Percentiles rank a stretch among this genome's conserved stretches.
These are phyloP conservation scores for Trematocara macrostoma DNA, from an alignment of 2,113 vertebrate genomes.

Conservation along the genomic window DNA sequence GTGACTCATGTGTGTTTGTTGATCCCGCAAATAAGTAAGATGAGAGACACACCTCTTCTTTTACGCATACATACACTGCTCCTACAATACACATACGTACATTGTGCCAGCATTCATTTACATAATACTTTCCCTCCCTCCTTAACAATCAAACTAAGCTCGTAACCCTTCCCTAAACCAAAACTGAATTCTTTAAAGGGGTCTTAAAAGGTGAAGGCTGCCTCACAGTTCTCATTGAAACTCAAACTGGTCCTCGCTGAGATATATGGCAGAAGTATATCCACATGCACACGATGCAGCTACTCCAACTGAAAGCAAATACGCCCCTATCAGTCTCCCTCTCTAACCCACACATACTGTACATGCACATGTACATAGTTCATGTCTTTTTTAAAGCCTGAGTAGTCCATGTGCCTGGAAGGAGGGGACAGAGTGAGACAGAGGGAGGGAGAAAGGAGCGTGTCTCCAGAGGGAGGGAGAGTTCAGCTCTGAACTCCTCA, in stretches of 20 bases:
- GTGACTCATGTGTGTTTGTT: not conserved
- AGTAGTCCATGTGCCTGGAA: constrained; percentile 9
- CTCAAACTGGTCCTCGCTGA: not conserved
- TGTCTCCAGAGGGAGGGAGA: constrained; percentile 17
- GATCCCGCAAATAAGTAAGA: not conserved
- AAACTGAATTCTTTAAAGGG: too few relatives aligned
- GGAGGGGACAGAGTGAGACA: constrained; percentile 10
- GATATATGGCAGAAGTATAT: not conserved
- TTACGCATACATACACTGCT: not conserved
- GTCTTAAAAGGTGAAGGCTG: not conserved
- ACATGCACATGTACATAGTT: constrained; percentile 12
- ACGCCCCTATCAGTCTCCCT: not conserved
- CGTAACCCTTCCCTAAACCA: too few relatives aligned
- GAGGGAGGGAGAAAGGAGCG: constrained; percentile 10
- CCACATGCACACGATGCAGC: not conserved
- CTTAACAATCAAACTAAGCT: not conserved
- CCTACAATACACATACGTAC: not conserved
- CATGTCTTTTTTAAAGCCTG: constrained; percentile 43
- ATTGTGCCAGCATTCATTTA: not conserved
- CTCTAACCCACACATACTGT: not conserved
- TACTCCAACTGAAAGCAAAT: not conserved
- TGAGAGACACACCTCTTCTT: not conserved
- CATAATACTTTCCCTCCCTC: not conserved
- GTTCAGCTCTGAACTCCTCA: constrained; percentile 3
- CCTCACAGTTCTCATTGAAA: not conserved